A percentile compares a stretch with the other conserved stretches of the same genome.
Conservation (phyloP, 1,140 invertebrate genomes). For the Trypoxylus dichotomus region DNA sequence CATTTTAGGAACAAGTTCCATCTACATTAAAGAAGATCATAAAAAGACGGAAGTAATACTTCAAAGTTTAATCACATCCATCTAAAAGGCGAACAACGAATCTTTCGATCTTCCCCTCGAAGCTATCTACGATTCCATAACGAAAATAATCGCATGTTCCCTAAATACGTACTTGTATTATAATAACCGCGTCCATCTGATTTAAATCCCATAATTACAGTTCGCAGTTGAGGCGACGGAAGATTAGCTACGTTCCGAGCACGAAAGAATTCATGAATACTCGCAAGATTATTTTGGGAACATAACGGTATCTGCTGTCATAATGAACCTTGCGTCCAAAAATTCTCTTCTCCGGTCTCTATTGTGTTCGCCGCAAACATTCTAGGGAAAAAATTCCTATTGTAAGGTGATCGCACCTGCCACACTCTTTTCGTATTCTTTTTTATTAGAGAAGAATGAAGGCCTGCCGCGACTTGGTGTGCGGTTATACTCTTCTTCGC, state of each 20-base stretch:
- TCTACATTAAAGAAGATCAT: no score
- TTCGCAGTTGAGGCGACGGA: neutral
- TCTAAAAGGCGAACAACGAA: neutral
- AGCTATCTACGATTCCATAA: neutral
- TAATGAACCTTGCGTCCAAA: conserved; percentile 19
- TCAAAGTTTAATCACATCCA: neutral
- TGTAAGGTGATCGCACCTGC: conserved; percentile 16
- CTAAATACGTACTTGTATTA: neutral
- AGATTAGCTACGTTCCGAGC: conserved; percentile 12
- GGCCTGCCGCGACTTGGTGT: neutral
- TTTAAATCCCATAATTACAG: conserved; percentile 17
- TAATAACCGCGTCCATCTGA: neutral
- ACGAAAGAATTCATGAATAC: conserved; percentile 13
- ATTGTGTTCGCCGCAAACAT: conserved; percentile 21
- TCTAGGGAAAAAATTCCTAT: neutral
- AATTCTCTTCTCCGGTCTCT: neutral
- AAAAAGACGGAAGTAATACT: no score
- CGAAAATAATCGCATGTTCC: neutral
- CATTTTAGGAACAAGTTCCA: no score
- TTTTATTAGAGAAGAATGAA: neutral
- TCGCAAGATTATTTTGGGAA: conserved; percentile 14
- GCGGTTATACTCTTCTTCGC: neutral
- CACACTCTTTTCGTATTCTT: conserved; percentile 1
- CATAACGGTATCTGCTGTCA: conserved; percentile 19
- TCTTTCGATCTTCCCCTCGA: neutral